Evolutionary conservation across 2,113 vertebrate species (phyloP).

Genomic region (Pithys albifrons): DNA sequence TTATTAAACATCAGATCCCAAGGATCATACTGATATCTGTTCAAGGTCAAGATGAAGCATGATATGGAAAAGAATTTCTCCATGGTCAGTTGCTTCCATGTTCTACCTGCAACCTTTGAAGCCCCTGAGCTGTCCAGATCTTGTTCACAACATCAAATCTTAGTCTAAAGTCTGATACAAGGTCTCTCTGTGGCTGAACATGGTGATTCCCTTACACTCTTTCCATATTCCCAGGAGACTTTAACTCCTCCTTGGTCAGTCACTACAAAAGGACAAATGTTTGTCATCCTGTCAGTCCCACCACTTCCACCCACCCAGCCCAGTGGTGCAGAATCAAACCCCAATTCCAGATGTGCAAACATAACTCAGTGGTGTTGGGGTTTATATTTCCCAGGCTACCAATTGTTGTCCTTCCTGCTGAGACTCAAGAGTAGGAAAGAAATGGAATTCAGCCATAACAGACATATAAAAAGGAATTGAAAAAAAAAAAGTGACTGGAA

Average conservation of each 20-base stretch:
- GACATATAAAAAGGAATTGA: not conserved
- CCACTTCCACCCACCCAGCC: not conserved
- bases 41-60: not conserved
- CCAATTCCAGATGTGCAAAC: not conserved
- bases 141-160: not conserved
- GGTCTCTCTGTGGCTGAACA: not conserved
- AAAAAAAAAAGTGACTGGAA: not conserved
- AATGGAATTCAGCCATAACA: not conserved
- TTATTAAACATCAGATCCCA: not conserved
- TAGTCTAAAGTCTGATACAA: not conserved
- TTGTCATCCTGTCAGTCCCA: not conserved
- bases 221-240: not conserved
- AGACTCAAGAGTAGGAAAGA: not conserved
- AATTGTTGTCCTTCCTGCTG: conserved; percentile 9
- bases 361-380: not conserved
- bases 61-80: not conserved
- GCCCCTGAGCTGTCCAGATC: not conserved
- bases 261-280: not conserved
- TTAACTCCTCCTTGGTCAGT: not conserved
- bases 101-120: not conserved
- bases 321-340: not conserved
- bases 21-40: not conserved
- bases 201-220: not conserved
- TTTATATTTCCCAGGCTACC: not conserved
- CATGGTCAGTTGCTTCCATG: not conserved